Percentiles rank a stretch among this genome's conserved stretches.
Evolutionary conservation across 2,113 vertebrate species (phyloP).

Genomic region (Pontoporia blainvillei): DNA sequence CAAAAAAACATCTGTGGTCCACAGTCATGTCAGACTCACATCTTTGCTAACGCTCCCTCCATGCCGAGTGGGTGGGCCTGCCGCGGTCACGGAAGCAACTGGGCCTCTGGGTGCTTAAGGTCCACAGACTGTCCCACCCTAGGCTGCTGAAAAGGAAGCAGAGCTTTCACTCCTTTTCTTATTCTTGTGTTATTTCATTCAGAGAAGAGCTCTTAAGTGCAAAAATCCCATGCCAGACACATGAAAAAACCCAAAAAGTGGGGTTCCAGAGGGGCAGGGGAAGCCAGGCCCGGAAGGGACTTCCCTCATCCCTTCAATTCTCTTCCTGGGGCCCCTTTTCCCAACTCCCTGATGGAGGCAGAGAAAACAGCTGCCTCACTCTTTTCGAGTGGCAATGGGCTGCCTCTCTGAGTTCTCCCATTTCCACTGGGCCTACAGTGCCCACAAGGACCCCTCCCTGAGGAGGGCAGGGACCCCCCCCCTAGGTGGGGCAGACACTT

Average conservation of each 20-base stretch:
- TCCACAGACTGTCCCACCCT: neutral
- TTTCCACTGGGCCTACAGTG: neutral
- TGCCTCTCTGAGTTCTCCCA: neutral
- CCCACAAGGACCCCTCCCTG: neutral
- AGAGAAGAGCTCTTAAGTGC: neutral
- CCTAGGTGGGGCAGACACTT: neutral
- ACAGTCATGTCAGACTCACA: rapidly evolving
- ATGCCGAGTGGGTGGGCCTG: neutral
- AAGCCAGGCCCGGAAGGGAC: neutral
- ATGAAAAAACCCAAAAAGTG: neutral
- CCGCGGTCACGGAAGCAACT: rapidly evolving
- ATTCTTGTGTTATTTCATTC: neutral
- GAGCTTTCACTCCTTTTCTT: neutral
- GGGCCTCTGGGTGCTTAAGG: neutral
- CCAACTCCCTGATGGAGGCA: neutral
- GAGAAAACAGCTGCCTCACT: neutral
- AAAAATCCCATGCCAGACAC: neutral
- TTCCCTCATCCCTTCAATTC: neutral
- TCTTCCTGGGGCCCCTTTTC: neutral
- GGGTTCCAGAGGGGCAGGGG: neutral
- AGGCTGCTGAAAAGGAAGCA: neutral
- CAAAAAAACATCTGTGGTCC: neutral
- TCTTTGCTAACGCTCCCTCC: neutral
- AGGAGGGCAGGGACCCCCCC: neutral
- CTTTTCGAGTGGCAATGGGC: neutral